Percentiles rank a stretch among this genome's conserved stretches.
phyloP scores from a whole-genome alignment of 1,140 invertebrate genomes.

The Bombus soroeensis region DNA sequence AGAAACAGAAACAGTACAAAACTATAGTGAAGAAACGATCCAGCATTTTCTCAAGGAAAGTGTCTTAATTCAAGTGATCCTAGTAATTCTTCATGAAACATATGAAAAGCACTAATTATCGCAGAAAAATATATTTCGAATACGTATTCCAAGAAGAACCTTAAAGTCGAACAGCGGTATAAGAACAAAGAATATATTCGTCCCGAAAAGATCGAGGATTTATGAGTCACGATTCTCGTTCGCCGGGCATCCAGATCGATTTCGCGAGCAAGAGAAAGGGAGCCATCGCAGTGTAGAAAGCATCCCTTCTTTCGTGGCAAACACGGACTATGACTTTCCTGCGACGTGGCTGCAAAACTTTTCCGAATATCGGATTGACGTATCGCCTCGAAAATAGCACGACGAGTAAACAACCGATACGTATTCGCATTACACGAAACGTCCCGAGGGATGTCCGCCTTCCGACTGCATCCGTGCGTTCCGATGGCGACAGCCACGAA shows the following conservation, averaged over 20 bases:
- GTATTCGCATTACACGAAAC: conserved; percentile 67
- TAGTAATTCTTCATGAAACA: neutral
- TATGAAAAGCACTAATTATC: neutral
- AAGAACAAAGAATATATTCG: conserved; percentile 24
- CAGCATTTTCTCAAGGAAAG: neutral
- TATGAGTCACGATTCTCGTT: conserved; percentile 51
- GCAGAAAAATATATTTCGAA: neutral
- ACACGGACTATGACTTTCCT: conserved; percentile 44
- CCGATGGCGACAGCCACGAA: conserved; percentile 34
- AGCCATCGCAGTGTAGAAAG: conserved; percentile 14
- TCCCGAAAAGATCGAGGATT: conserved; percentile 44
- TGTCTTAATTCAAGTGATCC: neutral
- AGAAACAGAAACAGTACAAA: neutral
- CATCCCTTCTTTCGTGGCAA: conserved; percentile 44
- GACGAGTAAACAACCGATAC: conserved; percentile 76
- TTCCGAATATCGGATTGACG: conserved; percentile 77
- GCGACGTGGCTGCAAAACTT: conserved; percentile 63
- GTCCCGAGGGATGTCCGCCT: conserved; percentile 64
- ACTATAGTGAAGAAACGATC: neutral
- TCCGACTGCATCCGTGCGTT: conserved; percentile 54
- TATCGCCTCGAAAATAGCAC: conserved; percentile 75
- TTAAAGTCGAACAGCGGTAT: neutral
- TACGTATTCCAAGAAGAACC: neutral
- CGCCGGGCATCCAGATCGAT: conserved; percentile 56
- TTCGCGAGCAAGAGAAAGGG: conserved; percentile 34